Evolutionary conservation across 64 coral and sea anemone species (phyloP).

Genomic region (Montipora sp.): DNA sequence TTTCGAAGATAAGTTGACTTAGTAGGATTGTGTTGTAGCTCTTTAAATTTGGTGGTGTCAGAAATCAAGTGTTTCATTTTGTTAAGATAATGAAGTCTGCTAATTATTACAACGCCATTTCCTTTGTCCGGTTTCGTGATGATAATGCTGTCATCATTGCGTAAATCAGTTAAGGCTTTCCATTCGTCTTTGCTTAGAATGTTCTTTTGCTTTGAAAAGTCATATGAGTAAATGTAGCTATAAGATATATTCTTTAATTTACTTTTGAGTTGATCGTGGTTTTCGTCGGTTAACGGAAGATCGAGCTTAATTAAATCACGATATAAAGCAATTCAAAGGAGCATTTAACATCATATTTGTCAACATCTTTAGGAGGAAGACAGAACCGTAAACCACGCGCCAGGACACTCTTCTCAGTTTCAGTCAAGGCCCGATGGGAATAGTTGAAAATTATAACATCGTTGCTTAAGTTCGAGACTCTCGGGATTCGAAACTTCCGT

Average conservation of each 20-base stretch:
- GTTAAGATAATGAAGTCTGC: conserved; percentile 20
- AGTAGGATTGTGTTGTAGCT: not conserved
- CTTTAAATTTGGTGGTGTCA: too few species aligned
- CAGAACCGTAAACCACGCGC: conserved; percentile 13
- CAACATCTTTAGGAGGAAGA: not conserved
- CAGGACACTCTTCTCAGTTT: conserved; percentile 11
- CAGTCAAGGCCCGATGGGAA: conserved; percentile 11
- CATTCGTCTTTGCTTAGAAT: conserved; percentile 31
- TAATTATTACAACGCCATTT: conserved; percentile 36
- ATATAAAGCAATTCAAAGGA: conserved; percentile 41
- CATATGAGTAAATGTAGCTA: conserved; percentile 26
- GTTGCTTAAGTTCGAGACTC: not conserved
- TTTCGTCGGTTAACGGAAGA: not conserved
- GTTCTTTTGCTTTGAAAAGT: not conserved
- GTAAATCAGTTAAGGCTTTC: not conserved
- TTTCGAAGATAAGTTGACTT: not conserved
- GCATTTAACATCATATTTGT: not conserved
- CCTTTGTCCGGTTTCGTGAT: not conserved
- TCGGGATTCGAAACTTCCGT: too few species aligned
- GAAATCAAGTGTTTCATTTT: not conserved
- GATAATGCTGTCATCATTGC: too few species aligned
- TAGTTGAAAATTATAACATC: not conserved
- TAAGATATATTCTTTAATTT: conserved; percentile 1
- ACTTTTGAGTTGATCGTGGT: conserved; percentile 22
- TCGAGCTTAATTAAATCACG: not conserved